Evolutionary conservation across 2,888 invertebrate species (phyloP).

Genomic region (Dermolepida albohirtum): DNA sequence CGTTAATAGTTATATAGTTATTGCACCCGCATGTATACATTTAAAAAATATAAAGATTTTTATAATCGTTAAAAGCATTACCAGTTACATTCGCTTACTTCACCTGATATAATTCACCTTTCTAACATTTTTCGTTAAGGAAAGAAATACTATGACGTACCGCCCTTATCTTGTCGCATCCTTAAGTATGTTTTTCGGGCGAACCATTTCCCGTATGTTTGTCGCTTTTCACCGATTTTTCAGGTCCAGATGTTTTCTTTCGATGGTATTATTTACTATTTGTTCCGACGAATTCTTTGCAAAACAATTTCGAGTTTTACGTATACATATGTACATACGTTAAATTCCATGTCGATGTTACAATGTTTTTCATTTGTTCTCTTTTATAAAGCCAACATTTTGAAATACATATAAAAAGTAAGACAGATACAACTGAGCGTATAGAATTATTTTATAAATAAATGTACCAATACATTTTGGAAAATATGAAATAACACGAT

Average conservation of each 20-base stretch:
- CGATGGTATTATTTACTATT: conserved; percentile 28
- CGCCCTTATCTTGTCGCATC: conserved; percentile 14
- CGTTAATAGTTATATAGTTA: too few relatives aligned
- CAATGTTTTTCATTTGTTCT: too few relatives aligned
- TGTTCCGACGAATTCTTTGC: conserved; percentile 6
- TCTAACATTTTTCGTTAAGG: not conserved
- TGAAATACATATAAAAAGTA: too few relatives aligned
- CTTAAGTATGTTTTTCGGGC: conserved; percentile 9
- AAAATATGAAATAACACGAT: too few relatives aligned
- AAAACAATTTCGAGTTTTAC: conserved; percentile 1
- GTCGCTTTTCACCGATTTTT: conserved; percentile 26
- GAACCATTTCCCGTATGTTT: conserved; percentile 17
- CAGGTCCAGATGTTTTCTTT: conserved; percentile 25
- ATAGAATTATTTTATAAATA: too few relatives aligned
- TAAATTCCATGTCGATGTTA: not conserved
- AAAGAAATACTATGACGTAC: conserved; percentile 3
- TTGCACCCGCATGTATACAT: not conserved
- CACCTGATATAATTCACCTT: not conserved
- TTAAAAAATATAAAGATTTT: not conserved
- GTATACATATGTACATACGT: not conserved
- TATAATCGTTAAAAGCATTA: not conserved
- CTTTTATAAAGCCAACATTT: too few relatives aligned
- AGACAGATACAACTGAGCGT: too few relatives aligned
- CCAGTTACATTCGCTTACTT: conserved; percentile 3
- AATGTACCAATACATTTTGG: too few relatives aligned